Evolutionary conservation across 2,888 invertebrate species (phyloP).

Genomic region (Epinotia ramella): DNA sequence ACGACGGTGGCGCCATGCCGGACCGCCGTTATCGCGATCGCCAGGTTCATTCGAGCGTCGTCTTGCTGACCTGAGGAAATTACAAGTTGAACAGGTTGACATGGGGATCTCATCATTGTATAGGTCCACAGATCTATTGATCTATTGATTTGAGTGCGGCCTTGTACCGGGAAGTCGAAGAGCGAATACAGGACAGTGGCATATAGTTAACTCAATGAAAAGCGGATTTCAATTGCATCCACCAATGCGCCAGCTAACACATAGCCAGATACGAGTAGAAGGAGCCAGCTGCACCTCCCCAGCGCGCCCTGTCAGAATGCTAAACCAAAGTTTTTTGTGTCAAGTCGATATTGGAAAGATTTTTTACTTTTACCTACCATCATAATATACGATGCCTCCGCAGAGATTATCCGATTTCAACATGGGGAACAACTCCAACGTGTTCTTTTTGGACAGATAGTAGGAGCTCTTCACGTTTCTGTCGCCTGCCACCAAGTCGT

Average conservation of each 20-base stretch:
- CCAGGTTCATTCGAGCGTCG: constrained; percentile 99
- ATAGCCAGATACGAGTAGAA: no score
- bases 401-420: constrained; percentile 96
- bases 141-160: no score
- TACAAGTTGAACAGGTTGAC: constrained; percentile 1
- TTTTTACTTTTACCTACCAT: constrained; percentile 88
- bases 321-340: not conserved
- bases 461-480: constrained; percentile 98
- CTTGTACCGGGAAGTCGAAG: not conserved
- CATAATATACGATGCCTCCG: constrained; percentile 99
- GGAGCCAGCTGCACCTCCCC: no score
- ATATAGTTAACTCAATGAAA: not conserved
- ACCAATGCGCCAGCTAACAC: no score
- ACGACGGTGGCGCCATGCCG: constrained; percentile 97
- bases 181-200: not conserved
- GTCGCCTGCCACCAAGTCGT: constrained; percentile 98
- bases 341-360: not conserved
- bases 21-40: constrained; percentile 97
- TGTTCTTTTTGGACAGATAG: constrained; percentile 95
- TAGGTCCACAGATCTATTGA: no score
- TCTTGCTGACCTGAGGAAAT: constrained; percentile 95
- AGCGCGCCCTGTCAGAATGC: not conserved
- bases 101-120: no score
- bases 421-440: constrained; percentile 99
- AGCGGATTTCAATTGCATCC: no score